Evolutionary conservation across 2,888 invertebrate species (phyloP), one percentile per base, ranked within the genome.

Genomic region (Trissoscelio sp.): DNA sequence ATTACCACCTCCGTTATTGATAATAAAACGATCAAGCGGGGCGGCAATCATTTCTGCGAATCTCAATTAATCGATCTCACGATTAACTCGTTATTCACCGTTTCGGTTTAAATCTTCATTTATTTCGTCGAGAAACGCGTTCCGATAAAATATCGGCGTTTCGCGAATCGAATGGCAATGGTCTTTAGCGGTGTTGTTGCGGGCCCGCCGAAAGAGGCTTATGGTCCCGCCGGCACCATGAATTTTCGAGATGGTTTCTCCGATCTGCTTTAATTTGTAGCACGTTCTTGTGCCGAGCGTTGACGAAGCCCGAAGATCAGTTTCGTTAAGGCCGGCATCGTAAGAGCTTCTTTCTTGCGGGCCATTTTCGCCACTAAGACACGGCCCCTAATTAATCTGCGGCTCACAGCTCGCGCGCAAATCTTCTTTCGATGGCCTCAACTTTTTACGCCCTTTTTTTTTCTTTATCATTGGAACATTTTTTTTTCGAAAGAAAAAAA

Each of bases 181-280:
- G 70, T 57, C 37, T 48, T 62, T 11, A 48, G 14, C 39, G 39
- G 34, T 46, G 42, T 60, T 58, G 46, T 31, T 18, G 37, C 44
- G 31, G 55, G 53, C 20, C 31, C 28, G 44, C 24, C 22, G n/a
- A 46, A 67, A 53, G 58, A 42, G 22, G 78, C 58, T 70, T 60
- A 60, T 53, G 60, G 64, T 22, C 22, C 42, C 42, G 55, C 42
- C 24, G 60, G 55, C 70, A 55, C 55, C 57, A 51, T 84, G 85
- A 89, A 89, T 90, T 88, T 89, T 87, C 87, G 85, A 88, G 89
- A 90, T 89, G 86, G 87, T 88, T 88, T 85, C 86, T 85, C 79
- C 85, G 88, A 89, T 89, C 88, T 84, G 84, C 86, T 88, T 90
- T 91, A 91, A 90, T 91, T 91, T 91, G 91, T 90, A 89, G 88